phyloP scores from a whole-genome alignment of 1,140 invertebrate species.

The Coptotermes formosanus region DNA sequence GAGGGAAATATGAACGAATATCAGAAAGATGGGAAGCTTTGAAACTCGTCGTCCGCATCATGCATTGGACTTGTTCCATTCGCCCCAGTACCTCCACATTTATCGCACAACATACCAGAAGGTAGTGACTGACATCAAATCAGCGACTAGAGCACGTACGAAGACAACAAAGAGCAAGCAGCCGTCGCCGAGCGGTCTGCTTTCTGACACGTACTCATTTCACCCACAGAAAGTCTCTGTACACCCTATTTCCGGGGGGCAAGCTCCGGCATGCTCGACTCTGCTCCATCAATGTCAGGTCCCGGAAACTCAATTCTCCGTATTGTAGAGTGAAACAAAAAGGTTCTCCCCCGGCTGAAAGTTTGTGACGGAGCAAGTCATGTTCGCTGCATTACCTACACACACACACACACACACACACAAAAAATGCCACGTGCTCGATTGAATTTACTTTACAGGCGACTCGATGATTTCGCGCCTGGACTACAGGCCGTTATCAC shows the following conservation, averaged over 20 bases:
- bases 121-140: no score
- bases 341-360: neutral
- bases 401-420: no score
- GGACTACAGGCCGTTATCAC: neutral
- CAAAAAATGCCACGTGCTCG: neutral
- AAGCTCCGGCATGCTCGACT: neutral
- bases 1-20: no score
- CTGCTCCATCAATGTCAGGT: neutral
- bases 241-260: neutral
- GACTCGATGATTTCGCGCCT: neutral
- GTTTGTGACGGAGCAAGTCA: neutral
- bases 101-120: no score
- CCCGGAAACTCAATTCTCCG: slow-evolving; percentile 4
- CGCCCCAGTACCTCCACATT: no score
- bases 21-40: no score
- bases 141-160: no score
- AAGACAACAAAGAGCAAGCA: no score
- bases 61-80: no score
- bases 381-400: neutral
- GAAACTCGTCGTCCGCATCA: no score
- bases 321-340: neutral
- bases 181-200: no score
- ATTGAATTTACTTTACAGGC: neutral
- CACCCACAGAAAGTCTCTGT: neutral
- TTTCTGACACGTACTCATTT: no score